phyloP scores from a whole-genome alignment of 2,888 invertebrate genomes.

The Colletes collaris region DNA sequence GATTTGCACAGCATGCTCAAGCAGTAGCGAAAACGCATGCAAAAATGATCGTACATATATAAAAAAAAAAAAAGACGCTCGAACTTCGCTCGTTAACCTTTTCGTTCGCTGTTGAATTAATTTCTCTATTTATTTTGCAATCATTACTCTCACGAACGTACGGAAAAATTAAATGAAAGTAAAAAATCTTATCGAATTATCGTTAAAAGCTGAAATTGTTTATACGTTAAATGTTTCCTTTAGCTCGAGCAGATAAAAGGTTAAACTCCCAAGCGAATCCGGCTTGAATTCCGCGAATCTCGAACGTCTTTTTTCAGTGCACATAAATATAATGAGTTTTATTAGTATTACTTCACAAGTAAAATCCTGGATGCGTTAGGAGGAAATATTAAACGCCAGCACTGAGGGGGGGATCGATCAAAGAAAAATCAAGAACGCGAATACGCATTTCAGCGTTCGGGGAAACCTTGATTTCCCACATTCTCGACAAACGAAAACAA shows the following conservation, averaged over 20 bases:
- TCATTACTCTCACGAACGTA: too few species aligned
- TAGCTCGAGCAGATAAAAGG: too few species aligned
- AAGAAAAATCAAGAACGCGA: slow-evolving; percentile 66
- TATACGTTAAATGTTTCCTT: too few species aligned
- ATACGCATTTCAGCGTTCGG: slow-evolving; percentile 74
- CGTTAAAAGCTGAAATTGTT: too few species aligned
- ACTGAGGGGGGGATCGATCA: slow-evolving; percentile 36
- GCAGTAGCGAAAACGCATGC: slow-evolving; percentile 60
- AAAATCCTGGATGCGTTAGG: slow-evolving; percentile 46
- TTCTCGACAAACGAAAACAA: slow-evolving; percentile 19
- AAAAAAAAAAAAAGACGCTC: slow-evolving; percentile 31
- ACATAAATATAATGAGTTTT: slow-evolving; percentile 25
- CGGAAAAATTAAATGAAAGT: too few species aligned
- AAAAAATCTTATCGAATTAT: too few species aligned
- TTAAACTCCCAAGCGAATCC: neutral
- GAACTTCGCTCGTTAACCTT: neutral
- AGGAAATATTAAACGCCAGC: slow-evolving; percentile 23
- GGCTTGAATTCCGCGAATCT: neutral
- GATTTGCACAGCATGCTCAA: slow-evolving; percentile 64
- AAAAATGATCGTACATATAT: slow-evolving; percentile 42
- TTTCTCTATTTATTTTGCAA: neutral
- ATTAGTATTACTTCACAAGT: slow-evolving; percentile 47
- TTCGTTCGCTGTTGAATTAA: too few species aligned
- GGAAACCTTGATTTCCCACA: slow-evolving; percentile 22
- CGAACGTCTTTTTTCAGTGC: slow-evolving; percentile 34